Evolutionary conservation across 1,140 invertebrate species (phyloP).

Genomic region (Dendrolimus punctatus): DNA sequence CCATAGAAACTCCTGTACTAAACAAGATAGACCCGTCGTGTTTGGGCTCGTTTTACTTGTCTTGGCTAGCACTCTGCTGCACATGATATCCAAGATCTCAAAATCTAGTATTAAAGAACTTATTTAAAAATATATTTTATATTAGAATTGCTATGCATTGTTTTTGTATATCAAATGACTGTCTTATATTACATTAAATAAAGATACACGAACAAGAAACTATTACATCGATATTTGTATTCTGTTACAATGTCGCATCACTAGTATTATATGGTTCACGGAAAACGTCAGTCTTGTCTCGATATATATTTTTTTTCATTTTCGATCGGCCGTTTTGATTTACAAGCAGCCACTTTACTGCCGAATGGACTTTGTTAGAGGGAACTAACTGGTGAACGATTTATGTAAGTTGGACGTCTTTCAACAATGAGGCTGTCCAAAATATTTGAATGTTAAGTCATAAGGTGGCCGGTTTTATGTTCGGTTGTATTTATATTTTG

Average conservation of each 20-base stretch:
- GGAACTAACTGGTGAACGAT: slow-evolving; percentile 53
- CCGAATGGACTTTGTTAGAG: slow-evolving; percentile 57
- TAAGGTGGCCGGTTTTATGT: slow-evolving; percentile 34
- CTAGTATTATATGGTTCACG: slow-evolving; percentile 31
- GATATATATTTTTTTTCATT: slow-evolving; percentile 47
- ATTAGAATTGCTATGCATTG: too few species aligned
- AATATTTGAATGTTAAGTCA: slow-evolving; percentile 50
- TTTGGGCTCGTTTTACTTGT: too few species aligned
- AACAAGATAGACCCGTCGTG: too few species aligned
- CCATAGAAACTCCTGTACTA: too few species aligned
- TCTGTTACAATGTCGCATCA: slow-evolving; percentile 18
- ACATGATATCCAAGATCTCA: too few species aligned
- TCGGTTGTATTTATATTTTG: slow-evolving; percentile 27
- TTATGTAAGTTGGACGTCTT: slow-evolving; percentile 43
- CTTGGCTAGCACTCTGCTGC: too few species aligned
- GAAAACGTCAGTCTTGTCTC: slow-evolving; percentile 40
- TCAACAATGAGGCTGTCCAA: slow-evolving; percentile 45
- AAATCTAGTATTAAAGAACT: too few species aligned
- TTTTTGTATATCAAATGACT: too few species aligned
- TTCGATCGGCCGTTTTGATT: slow-evolving; percentile 64
- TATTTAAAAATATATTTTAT: too few species aligned
- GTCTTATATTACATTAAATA: not conserved
- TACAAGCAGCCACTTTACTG: slow-evolving; percentile 60
- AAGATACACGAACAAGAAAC: not conserved
- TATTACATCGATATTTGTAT: slow-evolving; percentile 13